These are phyloP conservation scores for Coenonympha arcania DNA, from an alignment of 2,888 invertebrate genomes.

Conservation along the genomic window DNA sequence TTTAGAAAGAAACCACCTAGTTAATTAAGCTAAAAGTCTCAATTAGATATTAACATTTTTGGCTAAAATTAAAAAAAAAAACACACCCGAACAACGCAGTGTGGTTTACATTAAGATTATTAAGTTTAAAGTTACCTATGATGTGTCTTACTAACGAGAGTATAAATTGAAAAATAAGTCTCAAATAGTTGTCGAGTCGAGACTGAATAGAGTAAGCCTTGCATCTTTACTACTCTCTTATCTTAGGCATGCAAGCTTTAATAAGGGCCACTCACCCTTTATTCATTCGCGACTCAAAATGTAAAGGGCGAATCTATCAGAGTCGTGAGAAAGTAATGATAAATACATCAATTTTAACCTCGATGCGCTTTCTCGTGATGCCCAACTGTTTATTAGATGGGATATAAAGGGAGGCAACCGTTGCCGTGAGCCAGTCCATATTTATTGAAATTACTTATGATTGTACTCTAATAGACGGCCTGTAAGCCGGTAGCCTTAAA, in stretches of 20 bases:
- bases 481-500: constrained; percentile 61
- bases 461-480: constrained; percentile 64
- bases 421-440: constrained; percentile 52
- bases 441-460: constrained; percentile 74
- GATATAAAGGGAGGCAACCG: constrained; percentile 62
- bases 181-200: background rate
- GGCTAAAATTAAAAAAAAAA: too few species aligned
- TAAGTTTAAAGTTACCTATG: too few species aligned
- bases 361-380: constrained; percentile 70
- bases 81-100: too few species aligned
- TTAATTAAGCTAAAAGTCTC: too few species aligned
- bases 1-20: too few species aligned
- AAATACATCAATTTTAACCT: constrained; percentile 70
- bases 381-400: constrained; percentile 68
- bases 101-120: too few species aligned
- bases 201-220: too few species aligned
- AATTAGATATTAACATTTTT: too few species aligned
- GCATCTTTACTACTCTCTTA: background rate
- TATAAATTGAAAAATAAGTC: background rate
- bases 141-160: background rate
- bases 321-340: constrained; percentile 72
- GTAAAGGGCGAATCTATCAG: constrained; percentile 31
- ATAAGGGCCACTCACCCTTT: constrained; percentile 22
- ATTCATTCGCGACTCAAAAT: constrained; percentile 34
- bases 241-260: constrained; percentile 4